Conservation (phyloP, 2,797 vertebrate genomes). For the Lepilemur septentrionalis region DNA sequence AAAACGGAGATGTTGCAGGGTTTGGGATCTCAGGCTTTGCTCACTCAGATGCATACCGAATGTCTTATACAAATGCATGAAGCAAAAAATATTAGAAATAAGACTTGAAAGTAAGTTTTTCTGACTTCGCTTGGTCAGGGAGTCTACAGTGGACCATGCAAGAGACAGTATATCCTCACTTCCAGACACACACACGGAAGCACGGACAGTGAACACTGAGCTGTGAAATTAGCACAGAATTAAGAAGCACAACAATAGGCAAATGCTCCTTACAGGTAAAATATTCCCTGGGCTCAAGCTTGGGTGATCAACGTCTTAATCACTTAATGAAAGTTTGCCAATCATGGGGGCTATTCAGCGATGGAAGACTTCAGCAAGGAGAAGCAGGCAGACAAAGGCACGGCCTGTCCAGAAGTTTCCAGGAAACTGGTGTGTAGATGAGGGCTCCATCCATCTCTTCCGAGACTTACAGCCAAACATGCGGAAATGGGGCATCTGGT, state of each 20-base stretch:
- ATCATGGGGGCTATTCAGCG: not conserved
- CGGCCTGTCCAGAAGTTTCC: not conserved
- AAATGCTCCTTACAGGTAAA: not conserved
- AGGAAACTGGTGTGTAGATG: not conserved
- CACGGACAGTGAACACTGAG: not conserved
- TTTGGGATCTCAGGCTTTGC: not conserved
- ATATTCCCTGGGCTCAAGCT: not conserved
- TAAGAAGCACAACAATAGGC: not conserved
- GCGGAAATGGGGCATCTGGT: too few species aligned
- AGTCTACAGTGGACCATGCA: not conserved
- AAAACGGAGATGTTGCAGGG: not conserved
- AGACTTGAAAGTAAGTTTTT: not conserved
- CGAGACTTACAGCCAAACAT: not conserved
- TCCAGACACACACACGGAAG: not conserved
- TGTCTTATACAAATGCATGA: not conserved
- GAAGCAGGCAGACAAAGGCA: not conserved
- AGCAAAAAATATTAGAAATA: not conserved
- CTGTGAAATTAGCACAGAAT: not conserved
- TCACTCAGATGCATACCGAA: fast-evolving
- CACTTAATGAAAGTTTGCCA: not conserved
- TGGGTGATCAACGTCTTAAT: not conserved
- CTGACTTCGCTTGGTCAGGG: not conserved
- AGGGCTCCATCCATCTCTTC: not conserved
- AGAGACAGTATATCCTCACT: not conserved
- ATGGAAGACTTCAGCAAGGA: not conserved